A percentile compares a stretch with the other conserved stretches of the same genome.
These are phyloP conservation scores for Macrobrachium nipponense DNA, from an alignment of 1,140 invertebrate genomes.

Conservation along the genomic window DNA sequence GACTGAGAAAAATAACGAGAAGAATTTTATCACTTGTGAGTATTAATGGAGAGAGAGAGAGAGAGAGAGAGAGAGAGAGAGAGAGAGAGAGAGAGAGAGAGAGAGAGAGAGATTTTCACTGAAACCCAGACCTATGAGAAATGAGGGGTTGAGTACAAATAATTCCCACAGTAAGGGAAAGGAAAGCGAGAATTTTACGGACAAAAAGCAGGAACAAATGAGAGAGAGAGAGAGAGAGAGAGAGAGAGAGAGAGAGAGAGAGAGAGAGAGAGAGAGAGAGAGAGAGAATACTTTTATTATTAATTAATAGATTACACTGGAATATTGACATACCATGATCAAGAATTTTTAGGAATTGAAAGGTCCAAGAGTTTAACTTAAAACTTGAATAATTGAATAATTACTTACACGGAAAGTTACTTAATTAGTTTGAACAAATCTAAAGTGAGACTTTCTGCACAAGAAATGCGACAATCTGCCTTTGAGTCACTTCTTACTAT, in stretches of 20 bases:
- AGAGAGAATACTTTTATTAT: neutral
- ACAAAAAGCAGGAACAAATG: neutral
- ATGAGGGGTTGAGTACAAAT: neutral
- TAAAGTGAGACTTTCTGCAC: too few relatives aligned
- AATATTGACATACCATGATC: neutral
- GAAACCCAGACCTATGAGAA: neutral
- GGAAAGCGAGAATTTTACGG: neutral
- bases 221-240: conserved; percentile 18
- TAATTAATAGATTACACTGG: neutral
- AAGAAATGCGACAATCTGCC: too few relatives aligned
- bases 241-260: conserved; percentile 23
- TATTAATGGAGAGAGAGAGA: neutral
- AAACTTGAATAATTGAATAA: too few relatives aligned
- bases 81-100: neutral
- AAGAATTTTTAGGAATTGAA: too few relatives aligned
- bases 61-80: neutral
- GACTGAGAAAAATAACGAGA: neutral
- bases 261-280: conserved; percentile 30
- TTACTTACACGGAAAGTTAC: too few relatives aligned
- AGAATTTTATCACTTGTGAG: neutral
- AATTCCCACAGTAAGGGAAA: neutral
- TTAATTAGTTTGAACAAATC: too few relatives aligned
- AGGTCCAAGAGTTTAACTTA: too few relatives aligned
- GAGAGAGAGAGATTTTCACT: neutral
- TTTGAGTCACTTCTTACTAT: too few relatives aligned